Evolutionary conservation across 2,888 invertebrate species (phyloP).

Genomic region (Abrostola tripartita): DNA sequence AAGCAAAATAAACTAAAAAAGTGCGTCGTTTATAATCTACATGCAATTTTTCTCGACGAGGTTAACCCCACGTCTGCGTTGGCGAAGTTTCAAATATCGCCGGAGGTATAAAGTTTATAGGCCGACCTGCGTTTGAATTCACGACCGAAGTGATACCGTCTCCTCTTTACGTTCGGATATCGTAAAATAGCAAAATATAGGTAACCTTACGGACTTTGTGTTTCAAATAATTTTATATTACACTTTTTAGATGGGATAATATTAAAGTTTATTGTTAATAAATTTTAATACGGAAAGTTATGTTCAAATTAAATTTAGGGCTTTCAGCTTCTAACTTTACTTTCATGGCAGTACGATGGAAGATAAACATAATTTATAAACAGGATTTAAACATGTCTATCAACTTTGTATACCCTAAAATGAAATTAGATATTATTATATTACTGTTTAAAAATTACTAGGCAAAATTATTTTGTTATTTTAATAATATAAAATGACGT

Average conservation of each 20-base stretch:
- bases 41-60: neutral
- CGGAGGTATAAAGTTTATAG: conserved; percentile 58
- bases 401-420: no score
- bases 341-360: neutral
- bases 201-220: conserved; percentile 48
- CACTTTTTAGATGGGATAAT: conserved; percentile 27
- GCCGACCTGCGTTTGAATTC: conserved; percentile 59
- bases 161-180: conserved; percentile 55
- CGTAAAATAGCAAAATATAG: conserved; percentile 54
- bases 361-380: neutral
- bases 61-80: conserved; percentile 16
- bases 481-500: no score
- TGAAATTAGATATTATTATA: no score
- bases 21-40: neutral
- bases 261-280: conserved; percentile 43
- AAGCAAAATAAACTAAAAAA: neutral
- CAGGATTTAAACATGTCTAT: no score
- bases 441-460: no score
- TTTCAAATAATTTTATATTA: conserved; percentile 42
- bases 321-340: conserved; percentile 8
- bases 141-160: conserved; percentile 59
- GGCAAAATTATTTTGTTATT: no score
- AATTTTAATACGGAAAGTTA: conserved; percentile 33
- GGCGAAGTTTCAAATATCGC: conserved; percentile 44
- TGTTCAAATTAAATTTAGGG: conserved; percentile 23